These are phyloP conservation scores for Ceratina japonica DNA, from an alignment of 1,140 invertebrate species.

Conservation along the genomic window DNA sequence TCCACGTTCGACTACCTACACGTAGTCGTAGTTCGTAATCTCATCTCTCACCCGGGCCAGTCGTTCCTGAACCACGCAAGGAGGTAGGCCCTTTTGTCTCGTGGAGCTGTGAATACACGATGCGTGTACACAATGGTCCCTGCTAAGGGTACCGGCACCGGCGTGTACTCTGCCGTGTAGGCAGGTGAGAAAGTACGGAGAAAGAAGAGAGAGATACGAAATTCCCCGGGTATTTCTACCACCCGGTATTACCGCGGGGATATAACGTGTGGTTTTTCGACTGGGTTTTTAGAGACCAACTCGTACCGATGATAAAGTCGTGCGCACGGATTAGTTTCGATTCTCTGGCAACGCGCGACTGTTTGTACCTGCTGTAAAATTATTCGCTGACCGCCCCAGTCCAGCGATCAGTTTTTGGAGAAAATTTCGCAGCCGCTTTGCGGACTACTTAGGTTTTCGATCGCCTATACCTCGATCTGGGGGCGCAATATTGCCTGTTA, in stretches of 20 bases:
- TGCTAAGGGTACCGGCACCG: conserved; percentile 59
- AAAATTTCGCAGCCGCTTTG: not conserved
- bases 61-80: conserved; percentile 72
- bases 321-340: conserved; percentile 44
- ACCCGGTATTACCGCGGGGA: conserved; percentile 42
- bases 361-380: conserved; percentile 23
- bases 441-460: not conserved
- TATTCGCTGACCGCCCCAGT: conserved; percentile 16
- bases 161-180: conserved; percentile 62
- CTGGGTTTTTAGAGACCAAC: conserved; percentile 44
- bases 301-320: conserved; percentile 32
- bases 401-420: not conserved
- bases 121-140: conserved; percentile 72
- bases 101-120: conserved; percentile 70
- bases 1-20: conserved; percentile 41
- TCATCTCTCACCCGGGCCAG: conserved; percentile 56
- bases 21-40: conserved; percentile 33
- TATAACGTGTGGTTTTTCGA: conserved; percentile 58
- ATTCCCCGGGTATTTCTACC: conserved; percentile 50
- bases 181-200: conserved; percentile 70
- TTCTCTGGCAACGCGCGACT: conserved; percentile 22
- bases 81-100: conserved; percentile 74
- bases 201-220: conserved; percentile 43
- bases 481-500: too few relatives aligned
- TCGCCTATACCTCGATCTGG: not conserved